Evolutionary conservation across 37 sponge, comb jelly and placozoan genomes (phyloP).

Genomic region (Diacarnus erythraeanus): DNA sequence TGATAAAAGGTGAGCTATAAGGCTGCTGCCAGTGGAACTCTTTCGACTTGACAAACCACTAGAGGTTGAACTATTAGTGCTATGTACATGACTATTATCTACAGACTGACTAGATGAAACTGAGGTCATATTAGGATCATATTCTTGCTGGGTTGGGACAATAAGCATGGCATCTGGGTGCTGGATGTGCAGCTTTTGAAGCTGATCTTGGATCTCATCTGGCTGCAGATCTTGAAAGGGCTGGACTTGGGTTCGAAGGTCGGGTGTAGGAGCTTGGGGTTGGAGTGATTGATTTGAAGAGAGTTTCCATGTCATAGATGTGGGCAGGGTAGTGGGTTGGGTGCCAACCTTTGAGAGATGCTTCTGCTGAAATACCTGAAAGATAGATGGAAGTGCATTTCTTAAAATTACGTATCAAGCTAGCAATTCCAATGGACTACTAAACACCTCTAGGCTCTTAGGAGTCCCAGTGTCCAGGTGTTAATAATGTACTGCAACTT

Average conservation of each 20-base stretch:
- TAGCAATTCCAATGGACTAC: too few relatives aligned
- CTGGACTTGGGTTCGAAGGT: constrained; percentile 56
- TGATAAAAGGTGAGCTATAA: constrained; percentile 33
- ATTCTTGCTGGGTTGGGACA: neutral
- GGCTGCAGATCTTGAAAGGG: constrained; percentile 63
- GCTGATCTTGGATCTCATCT: constrained; percentile 60
- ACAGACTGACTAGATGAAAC: neutral
- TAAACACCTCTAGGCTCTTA: too few relatives aligned
- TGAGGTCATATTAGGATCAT: neutral
- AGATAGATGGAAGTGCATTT: too few relatives aligned
- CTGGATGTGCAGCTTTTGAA: constrained; percentile 66
- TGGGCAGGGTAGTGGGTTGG: neutral
- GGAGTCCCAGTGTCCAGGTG: neutral
- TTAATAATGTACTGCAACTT: neutral
- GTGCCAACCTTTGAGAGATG: too few relatives aligned
- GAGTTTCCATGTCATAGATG: constrained; percentile 3
- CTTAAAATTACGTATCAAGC: too few relatives aligned
- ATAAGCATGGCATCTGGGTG: neutral
- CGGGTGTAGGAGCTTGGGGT: neutral
- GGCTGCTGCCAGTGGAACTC: constrained; percentile 23
- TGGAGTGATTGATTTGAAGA: neutral
- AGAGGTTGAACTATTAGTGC: neutral
- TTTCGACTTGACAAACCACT: constrained; percentile 10
- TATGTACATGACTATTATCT: neutral
- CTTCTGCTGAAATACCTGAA: constrained; percentile 13